Evolutionary conservation across 2,888 invertebrate species (phyloP).

Genomic region (Andrena praecox): DNA sequence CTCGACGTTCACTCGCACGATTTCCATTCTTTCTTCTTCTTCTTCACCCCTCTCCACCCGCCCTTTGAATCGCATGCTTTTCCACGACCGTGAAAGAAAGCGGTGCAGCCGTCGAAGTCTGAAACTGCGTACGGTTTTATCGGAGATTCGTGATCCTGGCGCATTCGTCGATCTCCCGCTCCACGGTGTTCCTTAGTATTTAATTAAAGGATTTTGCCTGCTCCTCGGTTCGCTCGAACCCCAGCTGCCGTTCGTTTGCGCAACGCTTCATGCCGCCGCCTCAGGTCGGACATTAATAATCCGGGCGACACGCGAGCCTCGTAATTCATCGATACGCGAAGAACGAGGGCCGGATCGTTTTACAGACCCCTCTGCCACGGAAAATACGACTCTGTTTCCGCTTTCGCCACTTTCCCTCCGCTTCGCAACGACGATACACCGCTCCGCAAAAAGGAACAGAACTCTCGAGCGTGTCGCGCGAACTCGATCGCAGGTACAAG

Average conservation of each 20-base stretch:
- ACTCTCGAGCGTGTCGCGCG: not conserved
- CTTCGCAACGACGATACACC: not conserved
- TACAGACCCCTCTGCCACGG: not conserved
- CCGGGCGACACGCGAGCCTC: conserved; percentile 7
- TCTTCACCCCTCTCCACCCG: not conserved
- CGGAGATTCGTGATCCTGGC: conserved; percentile 34
- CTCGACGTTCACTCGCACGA: not conserved
- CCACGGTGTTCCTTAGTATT: conserved; percentile 9
- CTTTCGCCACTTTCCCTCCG: conserved; percentile 20
- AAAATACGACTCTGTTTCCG: not conserved
- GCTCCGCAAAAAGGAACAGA: not conserved
- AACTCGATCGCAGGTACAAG: not conserved
- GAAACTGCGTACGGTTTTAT: conserved; percentile 29
- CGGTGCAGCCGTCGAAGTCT: conserved; percentile 5
- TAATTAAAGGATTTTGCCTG: conserved; percentile 27
- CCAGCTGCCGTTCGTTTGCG: conserved; percentile 4
- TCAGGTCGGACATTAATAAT: conserved; percentile 44
- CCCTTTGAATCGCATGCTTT: not conserved
- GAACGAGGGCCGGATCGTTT: conserved; percentile 13
- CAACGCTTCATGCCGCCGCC: not conserved
- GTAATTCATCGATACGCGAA: conserved; percentile 31
- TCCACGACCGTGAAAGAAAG: conserved; percentile 17
- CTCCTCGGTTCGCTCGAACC: not conserved
- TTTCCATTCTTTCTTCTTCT: not conserved
- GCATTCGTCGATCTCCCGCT: not conserved